These are phyloP conservation scores for Volucella inflata DNA, from an alignment of 2,888 invertebrate species.

Conservation along the genomic window DNA sequence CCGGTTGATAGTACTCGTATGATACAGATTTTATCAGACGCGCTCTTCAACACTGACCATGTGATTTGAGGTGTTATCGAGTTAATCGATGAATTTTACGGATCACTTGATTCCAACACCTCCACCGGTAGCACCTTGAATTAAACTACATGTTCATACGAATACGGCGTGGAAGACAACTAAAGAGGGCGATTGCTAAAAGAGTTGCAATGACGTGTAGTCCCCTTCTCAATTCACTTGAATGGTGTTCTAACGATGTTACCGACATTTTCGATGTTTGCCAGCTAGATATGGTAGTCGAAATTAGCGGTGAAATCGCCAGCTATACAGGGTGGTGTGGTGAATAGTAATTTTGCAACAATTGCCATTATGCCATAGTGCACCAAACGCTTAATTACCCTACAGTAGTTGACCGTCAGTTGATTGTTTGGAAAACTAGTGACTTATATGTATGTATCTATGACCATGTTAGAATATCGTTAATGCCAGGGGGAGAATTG, in stretches of 20 bases:
- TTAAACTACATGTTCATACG: constrained; percentile 2
- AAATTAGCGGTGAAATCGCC: constrained; percentile 60
- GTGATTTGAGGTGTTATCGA: constrained; percentile 73
- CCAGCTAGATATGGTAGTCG: constrained; percentile 21
- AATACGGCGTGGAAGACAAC: too few species aligned
- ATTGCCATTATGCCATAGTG: constrained; percentile 42
- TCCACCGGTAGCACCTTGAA: neutral
- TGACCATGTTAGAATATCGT: too few species aligned
- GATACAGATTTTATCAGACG: constrained; percentile 33
- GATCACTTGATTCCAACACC: constrained; percentile 61
- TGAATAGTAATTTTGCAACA: constrained; percentile 68
- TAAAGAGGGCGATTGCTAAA: constrained; percentile 2
- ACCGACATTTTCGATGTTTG: constrained; percentile 9
- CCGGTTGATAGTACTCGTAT: neutral
- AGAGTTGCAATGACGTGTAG: constrained; percentile 17
- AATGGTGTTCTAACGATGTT: constrained; percentile 24
- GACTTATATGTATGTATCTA: constrained; percentile 16
- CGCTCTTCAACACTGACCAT: constrained; percentile 43
- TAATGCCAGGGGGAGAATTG: constrained; percentile 1
- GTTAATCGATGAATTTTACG: constrained; percentile 72
- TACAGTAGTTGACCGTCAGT: constrained; percentile 23
- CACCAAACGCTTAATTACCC: constrained; percentile 69
- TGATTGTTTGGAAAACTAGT: constrained; percentile 30
- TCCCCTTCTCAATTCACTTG: constrained; percentile 1
- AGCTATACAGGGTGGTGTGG: constrained; percentile 35